Evolutionary conservation across 2,888 invertebrate species (phyloP), one percentile per base, ranked within the genome.

Genomic region (Mesorhabditis belari): DNA sequence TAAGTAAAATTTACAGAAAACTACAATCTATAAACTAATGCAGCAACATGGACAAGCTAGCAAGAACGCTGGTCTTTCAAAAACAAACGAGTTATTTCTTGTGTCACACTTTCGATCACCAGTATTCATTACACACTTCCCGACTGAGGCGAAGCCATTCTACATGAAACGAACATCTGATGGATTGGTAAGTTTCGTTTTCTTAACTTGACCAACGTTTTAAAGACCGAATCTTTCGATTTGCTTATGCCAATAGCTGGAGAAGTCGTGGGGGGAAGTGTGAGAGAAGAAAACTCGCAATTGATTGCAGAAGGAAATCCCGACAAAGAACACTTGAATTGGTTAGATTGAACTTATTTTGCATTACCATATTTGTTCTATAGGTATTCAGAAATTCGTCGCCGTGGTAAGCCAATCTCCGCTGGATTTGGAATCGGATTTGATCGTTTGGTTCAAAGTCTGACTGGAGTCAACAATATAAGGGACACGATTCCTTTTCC

Each of bases 341-440:
- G 44, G 44, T 35, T 35, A n/a, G 44, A 17, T 35, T 35, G 12
- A 9, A n/a, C 12, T 35, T 35, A 17, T 35, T 35, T n/a, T n/a
- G n/a, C n/a, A n/a, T n/a, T n/a, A n/a, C n/a, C n/a, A n/a, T n/a
- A n/a, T n/a, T n/a, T n/a, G n/a, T n/a, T n/a, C n/a, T 57, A 49
- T 17, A 58, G 81, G 81, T 81, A 75, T 57, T 55, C 66, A 50
- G 71, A 70, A 27, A 59, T 68, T 59, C 85, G 96, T 61, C 88
- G 88, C 65, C 91, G 87, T 82, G 98, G 96, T 0, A 88, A 90
- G 63, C 88, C 90, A 35, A 88, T 91, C 0, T 92, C 92, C 9
- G 94, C 89, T 21, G 98, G 98, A 1, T 99, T 91, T 83, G 98
- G 98, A 5, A 85, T 99, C 77, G 98, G 98, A 0, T 88, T 98